Base-by-base conservation (phyloP, 2,888 invertebrate species). In the Diloba caeruleocephala region DNA sequence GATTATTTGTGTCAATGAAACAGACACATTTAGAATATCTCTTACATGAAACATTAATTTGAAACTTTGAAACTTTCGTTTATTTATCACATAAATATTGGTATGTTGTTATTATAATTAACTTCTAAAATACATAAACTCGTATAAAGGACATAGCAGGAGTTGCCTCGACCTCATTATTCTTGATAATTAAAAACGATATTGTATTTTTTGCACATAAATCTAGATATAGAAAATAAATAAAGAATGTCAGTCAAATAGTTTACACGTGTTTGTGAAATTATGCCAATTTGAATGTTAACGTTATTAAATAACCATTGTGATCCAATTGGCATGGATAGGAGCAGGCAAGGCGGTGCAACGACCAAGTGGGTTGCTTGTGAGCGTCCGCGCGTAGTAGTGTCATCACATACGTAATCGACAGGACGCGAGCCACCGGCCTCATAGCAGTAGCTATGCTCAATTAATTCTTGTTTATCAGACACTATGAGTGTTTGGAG, bases 301-400 rank as follows among this genome's bases (percentile, higher is more conserved):
- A 60, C 51, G 39, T 53, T 45, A 68, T 66, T 60, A 48, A 41
- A 57, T 36, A 49, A 59, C 74, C 73, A 82, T 81, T 84, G 76
- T 81, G 73, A 67, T 71, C 69, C 74, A 85, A 83, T 86, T 84
- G 78, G 54, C 79, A 80, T 72, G 71, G 70, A 70, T 64, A 61
- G 67, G 69, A 56, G 68, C 55, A 55, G 65, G 55, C 73, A 70
- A 68, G 63, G 70, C 65, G 44, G 63, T 76, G 74, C 81, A 78
- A 65, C 56, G 56, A 64, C 60, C 78, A 63, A 74, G 67, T 62
- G 66, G 59, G 55, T 58, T 64, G 57, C 45, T 42, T 57, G 55
- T 53, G 53, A 63, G 64, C 70, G 54, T 57, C 70, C 71, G 67
- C 68, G 71, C 66, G 67, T 79, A 79, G 79, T 78, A 72, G 78